Conservation (phyloP, 1,140 invertebrate genomes). For the Sitodiplosis mosellana region DNA sequence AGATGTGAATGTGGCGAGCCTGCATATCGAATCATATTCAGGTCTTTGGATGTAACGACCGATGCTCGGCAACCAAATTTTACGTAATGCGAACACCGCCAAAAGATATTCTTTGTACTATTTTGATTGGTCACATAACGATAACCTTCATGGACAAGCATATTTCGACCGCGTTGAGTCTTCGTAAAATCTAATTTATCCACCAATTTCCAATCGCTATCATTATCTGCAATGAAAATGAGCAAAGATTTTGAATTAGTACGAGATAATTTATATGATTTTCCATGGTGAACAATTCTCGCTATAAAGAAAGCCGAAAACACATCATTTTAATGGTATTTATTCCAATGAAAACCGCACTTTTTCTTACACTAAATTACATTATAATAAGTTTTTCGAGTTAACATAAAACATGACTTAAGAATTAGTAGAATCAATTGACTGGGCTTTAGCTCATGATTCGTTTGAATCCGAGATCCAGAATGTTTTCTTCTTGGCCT, state of each 20-base stretch:
- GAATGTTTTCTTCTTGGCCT: too few species aligned
- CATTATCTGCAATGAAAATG: neutral
- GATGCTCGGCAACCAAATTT: constrained; percentile 21
- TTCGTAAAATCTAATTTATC: constrained; percentile 17
- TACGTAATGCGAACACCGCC: constrained; percentile 23
- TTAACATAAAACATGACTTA: too few species aligned
- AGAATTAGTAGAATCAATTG: too few species aligned
- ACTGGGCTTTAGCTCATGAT: too few species aligned
- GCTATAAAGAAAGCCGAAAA: neutral
- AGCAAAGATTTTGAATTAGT: neutral
- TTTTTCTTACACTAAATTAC: too few species aligned
- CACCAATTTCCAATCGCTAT: constrained; percentile 5
- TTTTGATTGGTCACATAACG: constrained; percentile 22
- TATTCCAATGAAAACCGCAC: too few species aligned
- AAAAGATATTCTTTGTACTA: constrained; percentile 23
- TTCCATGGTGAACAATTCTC: neutral
- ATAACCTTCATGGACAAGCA: constrained; percentile 23
- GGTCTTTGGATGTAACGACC: constrained; percentile 19
- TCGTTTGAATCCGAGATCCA: too few species aligned
- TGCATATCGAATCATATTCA: constrained; percentile 14
- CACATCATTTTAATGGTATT: neutral
- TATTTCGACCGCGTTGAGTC: constrained; percentile 20
- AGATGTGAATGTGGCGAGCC: constrained; percentile 20
- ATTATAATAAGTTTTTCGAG: too few species aligned
- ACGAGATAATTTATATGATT: neutral